A percentile compares a stretch with the other conserved stretches of the same genome.
Evolutionary conservation across 2,113 vertebrate species (phyloP).

Genomic region (Tamias sibiricus): DNA sequence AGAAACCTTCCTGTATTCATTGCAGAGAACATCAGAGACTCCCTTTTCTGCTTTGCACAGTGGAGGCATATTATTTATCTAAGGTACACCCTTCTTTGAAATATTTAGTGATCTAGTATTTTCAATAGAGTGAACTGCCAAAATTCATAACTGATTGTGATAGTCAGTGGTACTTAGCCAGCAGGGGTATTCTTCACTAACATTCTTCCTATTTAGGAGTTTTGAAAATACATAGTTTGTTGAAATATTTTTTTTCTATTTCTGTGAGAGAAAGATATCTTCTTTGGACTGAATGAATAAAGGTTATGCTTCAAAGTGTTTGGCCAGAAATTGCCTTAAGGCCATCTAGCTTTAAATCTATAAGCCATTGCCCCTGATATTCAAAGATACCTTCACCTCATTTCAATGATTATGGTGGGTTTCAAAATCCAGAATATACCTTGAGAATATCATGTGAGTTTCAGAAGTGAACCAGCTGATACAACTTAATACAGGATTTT

Average conservation of each 20-base stretch:
- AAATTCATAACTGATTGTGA: background rate
- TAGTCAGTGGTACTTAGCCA: background rate
- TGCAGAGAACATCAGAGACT: background rate
- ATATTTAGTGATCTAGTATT: background rate
- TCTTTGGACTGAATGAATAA: background rate
- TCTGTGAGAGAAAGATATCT: background rate
- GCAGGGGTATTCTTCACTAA: background rate
- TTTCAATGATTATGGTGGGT: background rate
- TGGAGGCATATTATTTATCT: fast-evolving
- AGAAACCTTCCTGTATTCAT: background rate
- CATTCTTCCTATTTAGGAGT: background rate
- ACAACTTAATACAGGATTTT: background rate
- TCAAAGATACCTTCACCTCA: background rate
- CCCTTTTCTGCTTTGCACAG: background rate
- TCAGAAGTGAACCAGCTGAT: background rate
- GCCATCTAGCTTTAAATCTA: background rate
- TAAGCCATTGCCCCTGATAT: background rate
- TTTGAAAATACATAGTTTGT: background rate
- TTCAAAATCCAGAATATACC: background rate
- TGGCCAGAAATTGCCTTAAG: background rate
- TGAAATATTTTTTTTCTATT: background rate
- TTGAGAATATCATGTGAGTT: background rate
- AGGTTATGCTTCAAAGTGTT: background rate
- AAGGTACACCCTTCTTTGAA: background rate
- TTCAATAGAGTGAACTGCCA: background rate